Conservation (phyloP, 2,797 vertebrate genomes). For the Neomorphus geoffroyi region DNA sequence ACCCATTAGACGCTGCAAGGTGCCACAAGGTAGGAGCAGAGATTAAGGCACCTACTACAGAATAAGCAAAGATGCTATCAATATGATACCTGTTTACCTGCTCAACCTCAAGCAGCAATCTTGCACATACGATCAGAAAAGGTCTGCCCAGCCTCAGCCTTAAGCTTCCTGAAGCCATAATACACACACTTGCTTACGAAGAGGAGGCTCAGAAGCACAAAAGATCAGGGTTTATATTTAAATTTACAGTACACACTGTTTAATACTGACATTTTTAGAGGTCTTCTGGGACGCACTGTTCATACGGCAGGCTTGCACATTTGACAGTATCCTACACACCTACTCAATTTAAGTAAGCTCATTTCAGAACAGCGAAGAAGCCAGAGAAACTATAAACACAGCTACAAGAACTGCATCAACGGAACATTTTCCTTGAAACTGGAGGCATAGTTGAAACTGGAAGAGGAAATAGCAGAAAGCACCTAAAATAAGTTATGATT, state of each 20-base stretch:
- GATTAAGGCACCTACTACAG: neutral
- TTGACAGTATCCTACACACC: slow-evolving; percentile 2
- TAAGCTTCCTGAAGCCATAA: neutral
- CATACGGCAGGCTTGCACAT: neutral
- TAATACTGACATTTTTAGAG: slow-evolving; percentile 1
- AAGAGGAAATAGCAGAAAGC: neutral
- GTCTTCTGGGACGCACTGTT: neutral
- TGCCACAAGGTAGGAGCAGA: neutral
- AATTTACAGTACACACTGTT: neutral
- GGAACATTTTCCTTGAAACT: neutral
- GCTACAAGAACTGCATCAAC: neutral
- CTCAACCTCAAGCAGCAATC: neutral
- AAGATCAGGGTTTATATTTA: neutral
- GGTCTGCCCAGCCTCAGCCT: neutral
- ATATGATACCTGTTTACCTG: neutral
- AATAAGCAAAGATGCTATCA: neutral
- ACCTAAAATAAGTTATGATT: neutral
- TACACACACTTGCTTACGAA: neutral
- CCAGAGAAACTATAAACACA: neutral
- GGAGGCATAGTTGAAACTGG: neutral
- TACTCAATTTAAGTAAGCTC: neutral
- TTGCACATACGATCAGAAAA: neutral
- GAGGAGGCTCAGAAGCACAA: neutral
- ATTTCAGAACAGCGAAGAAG: neutral
- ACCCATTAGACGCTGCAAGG: neutral